phyloP scores from a whole-genome alignment of 2,888 invertebrate genomes.

The Dione vanillae region DNA sequence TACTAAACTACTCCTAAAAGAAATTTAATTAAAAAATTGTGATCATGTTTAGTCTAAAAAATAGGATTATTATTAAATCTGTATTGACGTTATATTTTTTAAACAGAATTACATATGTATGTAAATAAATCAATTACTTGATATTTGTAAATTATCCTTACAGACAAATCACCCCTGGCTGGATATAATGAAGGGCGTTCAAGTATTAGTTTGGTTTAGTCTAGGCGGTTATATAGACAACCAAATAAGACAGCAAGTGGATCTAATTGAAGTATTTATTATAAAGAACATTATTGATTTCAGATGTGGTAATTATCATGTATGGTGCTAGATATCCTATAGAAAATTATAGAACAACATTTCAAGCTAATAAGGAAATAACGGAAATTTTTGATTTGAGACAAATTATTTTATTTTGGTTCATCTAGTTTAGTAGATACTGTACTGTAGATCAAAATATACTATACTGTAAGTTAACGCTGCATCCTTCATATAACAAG shows the following conservation, averaged over 20 bases:
- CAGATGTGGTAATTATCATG: slow-evolving; percentile 58
- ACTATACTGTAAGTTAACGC: too few species aligned
- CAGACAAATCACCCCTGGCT: slow-evolving; percentile 51
- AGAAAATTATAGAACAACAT: neutral
- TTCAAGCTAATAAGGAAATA: too few species aligned
- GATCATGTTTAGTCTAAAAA: too few species aligned
- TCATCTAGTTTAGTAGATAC: too few species aligned
- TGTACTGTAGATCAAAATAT: too few species aligned
- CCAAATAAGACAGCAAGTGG: slow-evolving; percentile 60
- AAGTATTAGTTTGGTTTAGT: slow-evolving; percentile 61
- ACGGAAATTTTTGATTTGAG: neutral
- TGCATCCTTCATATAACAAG: too few species aligned
- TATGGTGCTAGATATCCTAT: neutral
- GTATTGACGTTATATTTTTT: too few species aligned
- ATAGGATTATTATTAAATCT: too few species aligned
- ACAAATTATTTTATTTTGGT: too few species aligned
- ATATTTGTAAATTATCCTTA: neutral
- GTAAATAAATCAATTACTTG: neutral
- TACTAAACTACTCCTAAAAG: too few species aligned
- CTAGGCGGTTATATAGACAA: slow-evolving; percentile 60
- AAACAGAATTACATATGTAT: too few species aligned
- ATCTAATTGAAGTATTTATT: slow-evolving; percentile 58
- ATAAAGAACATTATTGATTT: slow-evolving; percentile 67
- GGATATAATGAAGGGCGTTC: slow-evolving; percentile 51
- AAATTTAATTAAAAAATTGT: too few species aligned